These are phyloP conservation scores for Hippocampus zosterae DNA, from an alignment of 2,113 vertebrate species.

Conservation along the genomic window DNA sequence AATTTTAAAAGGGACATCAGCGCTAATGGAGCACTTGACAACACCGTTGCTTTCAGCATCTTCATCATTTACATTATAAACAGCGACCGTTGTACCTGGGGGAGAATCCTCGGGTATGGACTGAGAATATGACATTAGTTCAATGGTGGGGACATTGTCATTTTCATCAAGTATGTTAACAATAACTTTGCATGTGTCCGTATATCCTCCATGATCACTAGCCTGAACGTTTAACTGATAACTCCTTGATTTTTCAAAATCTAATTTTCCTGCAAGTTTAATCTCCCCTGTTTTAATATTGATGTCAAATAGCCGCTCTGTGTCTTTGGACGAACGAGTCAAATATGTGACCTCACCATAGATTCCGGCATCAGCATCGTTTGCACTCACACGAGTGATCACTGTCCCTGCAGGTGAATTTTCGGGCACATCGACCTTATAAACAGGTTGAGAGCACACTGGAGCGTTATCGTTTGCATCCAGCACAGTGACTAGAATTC, in stretches of 20 bases:
- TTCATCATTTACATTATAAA: constrained; percentile 62
- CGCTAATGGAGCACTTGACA: constrained; percentile 14
- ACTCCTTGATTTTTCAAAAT: constrained; percentile 54
- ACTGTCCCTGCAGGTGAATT: constrained; percentile 47
- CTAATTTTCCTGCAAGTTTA: constrained; percentile 40
- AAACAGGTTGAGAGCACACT: constrained; percentile 58
- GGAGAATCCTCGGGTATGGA: constrained; percentile 59
- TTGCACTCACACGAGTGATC: constrained; percentile 52
- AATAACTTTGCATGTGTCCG: constrained; percentile 58
- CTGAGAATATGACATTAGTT: constrained; percentile 65
- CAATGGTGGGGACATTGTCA: constrained; percentile 64
- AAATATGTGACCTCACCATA: constrained; percentile 58
- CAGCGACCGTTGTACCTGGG: constrained; percentile 61
- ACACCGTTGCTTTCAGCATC: constrained; percentile 52
- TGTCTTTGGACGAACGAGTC: constrained; percentile 27
- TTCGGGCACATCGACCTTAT: constrained; percentile 61
- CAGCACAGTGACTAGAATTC: constrained; percentile 57
- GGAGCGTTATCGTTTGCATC: constrained; percentile 70
- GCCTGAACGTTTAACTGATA: constrained; percentile 60
- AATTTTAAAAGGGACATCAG: constrained; percentile 19
- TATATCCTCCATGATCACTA: constrained; percentile 50
- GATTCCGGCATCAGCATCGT: constrained; percentile 57
- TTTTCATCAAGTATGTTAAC: constrained; percentile 67
- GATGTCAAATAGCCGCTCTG: constrained; percentile 58
- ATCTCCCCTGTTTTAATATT: constrained; percentile 64